Evolutionary conservation across 2,888 invertebrate genomes (phyloP), one percentile per base, ranked within the genome.

Genomic region (Gari tellinella): DNA sequence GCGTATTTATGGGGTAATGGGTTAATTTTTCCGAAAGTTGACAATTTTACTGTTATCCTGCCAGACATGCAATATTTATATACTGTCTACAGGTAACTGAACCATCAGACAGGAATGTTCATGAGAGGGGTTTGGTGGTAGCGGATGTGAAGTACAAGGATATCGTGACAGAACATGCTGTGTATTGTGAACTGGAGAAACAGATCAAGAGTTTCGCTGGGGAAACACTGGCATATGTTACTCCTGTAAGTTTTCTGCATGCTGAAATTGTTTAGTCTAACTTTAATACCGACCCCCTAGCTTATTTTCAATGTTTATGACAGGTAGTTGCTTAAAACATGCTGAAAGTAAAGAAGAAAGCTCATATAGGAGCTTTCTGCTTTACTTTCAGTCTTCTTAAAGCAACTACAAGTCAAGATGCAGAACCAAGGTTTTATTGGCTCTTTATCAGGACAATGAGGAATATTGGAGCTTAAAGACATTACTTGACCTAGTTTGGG

Each of bases 191-290:
- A 85, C 94, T 96, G 60, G 95, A 95, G 3, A 92, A 93, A 15
- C 86, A 90, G 23, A 88, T 93, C 1, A 94, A 94, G 66, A 94
- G 94, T 83, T 96, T 96, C 87, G 93, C 94, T 74, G 95, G 95
- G 52, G 93, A 95, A n/a, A 95, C 96, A 17, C 93, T 98, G 73
- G 98, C 96, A 66, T 98, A 96, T 92, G 96, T 98, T 49, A 98
- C 98, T 51, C 97, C 98, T 68, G 97, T 96, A 93, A 92, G 93
- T 93, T 38, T 37, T 49, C 25, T 63, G 37, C n/a, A n/a, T n/a
- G n/a, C n/a, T n/a, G n/a, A n/a, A n/a, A n/a, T n/a, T 23, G 23
- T 38, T 51, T 14, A 17, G 12, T 15, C 7, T n/a, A n/a, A n/a
- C 12, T 8, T 46, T 46, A 46, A 8, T 17, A 15, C 40, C 8